Percentiles rank a stretch among this genome's conserved stretches.
Evolutionary conservation across 2,113 vertebrate species (phyloP).

Genomic region (Pogona vitticeps): DNA sequence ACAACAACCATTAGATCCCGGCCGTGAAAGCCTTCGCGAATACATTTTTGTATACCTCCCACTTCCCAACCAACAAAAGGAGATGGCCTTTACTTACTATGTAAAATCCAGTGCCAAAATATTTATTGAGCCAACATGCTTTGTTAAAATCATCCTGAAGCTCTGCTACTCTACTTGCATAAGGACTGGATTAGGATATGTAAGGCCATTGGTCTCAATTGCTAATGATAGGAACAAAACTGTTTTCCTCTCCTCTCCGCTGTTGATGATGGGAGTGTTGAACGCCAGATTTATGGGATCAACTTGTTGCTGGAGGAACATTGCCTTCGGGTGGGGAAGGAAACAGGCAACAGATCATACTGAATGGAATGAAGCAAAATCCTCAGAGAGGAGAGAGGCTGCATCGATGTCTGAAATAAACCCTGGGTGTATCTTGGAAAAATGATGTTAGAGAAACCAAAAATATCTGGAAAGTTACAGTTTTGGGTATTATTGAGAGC

Average conservation of each 20-base stretch:
- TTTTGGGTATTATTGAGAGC: not conserved
- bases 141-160: not conserved
- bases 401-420: not conserved
- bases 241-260: not conserved
- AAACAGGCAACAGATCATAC: constrained; percentile 13
- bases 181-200: not conserved
- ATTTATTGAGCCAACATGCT: not conserved
- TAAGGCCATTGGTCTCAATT: not conserved
- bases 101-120: not conserved
- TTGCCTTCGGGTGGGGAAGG: not conserved
- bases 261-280: not conserved
- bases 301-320: constrained; percentile 8
- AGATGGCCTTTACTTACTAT: not conserved
- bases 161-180: not conserved
- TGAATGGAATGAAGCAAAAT: constrained; percentile 22
- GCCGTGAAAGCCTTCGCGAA: too few species aligned
- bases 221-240: not conserved
- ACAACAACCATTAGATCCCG: too few species aligned
- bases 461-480: not conserved
- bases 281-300: constrained; percentile 5
- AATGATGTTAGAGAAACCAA: not conserved
- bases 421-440: constrained; percentile 12
- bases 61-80: too few species aligned
- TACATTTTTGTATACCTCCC: too few species aligned
- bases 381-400: constrained; percentile 5